Evolutionary conservation across 2,113 vertebrate genomes (phyloP), one percentile per base, ranked within the genome.

Genomic region (Halichoeres trimaculatus): DNA sequence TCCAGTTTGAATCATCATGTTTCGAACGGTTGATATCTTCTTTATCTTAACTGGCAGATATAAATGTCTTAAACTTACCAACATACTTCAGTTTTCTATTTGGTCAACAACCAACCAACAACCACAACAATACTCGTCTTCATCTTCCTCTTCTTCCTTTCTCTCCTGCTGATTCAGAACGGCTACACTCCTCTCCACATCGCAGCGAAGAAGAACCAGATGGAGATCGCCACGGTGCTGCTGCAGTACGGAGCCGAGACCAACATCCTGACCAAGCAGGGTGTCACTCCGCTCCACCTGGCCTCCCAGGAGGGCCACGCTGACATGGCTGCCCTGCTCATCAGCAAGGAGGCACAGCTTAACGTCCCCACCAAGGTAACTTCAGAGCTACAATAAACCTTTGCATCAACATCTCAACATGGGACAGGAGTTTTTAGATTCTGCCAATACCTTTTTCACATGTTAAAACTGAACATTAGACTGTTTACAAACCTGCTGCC

Each of bases 121-220:
- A n/a, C n/a, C n/a, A n/a, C n/a, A n/a, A n/a, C n/a, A n/a, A n/a
- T n/a, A n/a, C 30, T 30, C 6, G 30, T 30, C n/a, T 30, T 30
- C 3, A 30, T 30, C 30, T 30, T 30, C 6, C 30, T 30, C 30
- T 30, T 30, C 30, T 30, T 53, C 26, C 51, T 24, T 61, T 16
- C 26, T 24, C 23, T 45, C 47, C 23, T 17, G 14, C 0, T 20
- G 12, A 3, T 35, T 13, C 89, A 99, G 98, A 99, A 99, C 1
- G 98, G 98, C 72, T 99, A 99, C 72, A 99, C 98, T 14, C 97
- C 98, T 22, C 93, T 99, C 36, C 98, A 99, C 81, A 99, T 99
- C 3, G 97, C 96, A 36, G 96, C 98, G 51, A 99, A 99, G 93
- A 99, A 99, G 92, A 98, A 99, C 78, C 98, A 99, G 90, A 97